These are phyloP conservation scores for Muschampia plurimacula DNA, from an alignment of 2,888 invertebrate species.

Conservation along the genomic window DNA sequence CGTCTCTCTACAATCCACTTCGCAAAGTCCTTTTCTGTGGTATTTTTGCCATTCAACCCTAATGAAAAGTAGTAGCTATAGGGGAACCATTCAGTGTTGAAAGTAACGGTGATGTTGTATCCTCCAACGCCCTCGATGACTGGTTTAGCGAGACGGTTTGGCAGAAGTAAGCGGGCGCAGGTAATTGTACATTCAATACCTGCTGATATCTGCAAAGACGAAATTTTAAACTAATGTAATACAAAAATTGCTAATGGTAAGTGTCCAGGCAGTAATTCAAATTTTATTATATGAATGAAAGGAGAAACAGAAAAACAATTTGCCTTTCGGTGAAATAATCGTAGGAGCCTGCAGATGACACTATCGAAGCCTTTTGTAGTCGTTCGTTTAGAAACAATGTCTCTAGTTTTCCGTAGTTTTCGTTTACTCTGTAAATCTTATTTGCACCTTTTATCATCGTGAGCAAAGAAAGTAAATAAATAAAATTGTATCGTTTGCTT, in stretches of 20 bases:
- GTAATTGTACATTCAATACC: conserved; percentile 69
- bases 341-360: no score
- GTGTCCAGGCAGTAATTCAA: no score
- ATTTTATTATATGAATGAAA: no score
- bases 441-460: no score
- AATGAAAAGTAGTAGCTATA: conserved; percentile 62
- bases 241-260: neutral
- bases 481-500: no score
- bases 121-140: conserved; percentile 64
- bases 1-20: conserved; percentile 58
- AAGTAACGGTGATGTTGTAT: conserved; percentile 65
- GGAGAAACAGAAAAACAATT: no score
- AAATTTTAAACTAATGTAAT: neutral
- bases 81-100: conserved; percentile 67
- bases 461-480: no score
- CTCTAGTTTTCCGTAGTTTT: no score
- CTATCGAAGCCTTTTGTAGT: no score
- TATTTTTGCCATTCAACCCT: conserved; percentile 63
- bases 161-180: conserved; percentile 65
- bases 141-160: conserved; percentile 61
- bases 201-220: conserved; percentile 62
- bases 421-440: no score
- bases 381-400: no score
- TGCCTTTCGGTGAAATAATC: no score
- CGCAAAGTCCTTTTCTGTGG: conserved; percentile 50